Evolutionary conservation across 2,113 vertebrate genomes (phyloP).

Genomic region (Lichenostomus cassidix): DNA sequence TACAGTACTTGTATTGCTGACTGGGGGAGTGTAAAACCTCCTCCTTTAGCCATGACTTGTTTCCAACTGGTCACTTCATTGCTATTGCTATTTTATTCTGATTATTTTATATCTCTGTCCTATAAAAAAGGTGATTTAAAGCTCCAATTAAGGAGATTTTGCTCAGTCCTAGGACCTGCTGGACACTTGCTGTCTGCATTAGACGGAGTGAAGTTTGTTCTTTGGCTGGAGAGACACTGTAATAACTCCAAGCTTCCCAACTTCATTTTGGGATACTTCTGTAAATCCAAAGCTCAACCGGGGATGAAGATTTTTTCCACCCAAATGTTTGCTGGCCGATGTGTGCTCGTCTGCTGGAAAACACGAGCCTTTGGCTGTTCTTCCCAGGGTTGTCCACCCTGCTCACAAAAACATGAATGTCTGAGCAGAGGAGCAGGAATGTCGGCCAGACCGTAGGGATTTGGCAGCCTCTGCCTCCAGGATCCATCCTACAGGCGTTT

Average conservation of each 20-base stretch:
- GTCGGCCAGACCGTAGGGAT: neutral
- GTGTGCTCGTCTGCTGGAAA: neutral
- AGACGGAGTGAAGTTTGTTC: neutral
- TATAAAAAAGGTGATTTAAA: neutral
- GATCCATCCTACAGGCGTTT: rapidly evolving
- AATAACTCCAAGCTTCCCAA: neutral
- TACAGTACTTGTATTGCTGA: neutral
- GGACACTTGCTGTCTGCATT: neutral
- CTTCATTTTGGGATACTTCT: neutral
- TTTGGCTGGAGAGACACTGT: neutral
- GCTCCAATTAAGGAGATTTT: neutral
- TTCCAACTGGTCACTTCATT: neutral
- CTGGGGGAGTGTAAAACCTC: neutral
- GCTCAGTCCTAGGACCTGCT: neutral
- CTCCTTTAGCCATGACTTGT: neutral
- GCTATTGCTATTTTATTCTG: neutral
- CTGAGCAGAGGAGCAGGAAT: neutral
- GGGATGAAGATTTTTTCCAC: neutral
- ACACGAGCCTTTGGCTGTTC: neutral
- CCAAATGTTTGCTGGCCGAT: neutral
- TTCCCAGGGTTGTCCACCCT: neutral
- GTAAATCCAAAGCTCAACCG: neutral
- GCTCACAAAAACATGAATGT: neutral
- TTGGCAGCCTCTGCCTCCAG: neutral
- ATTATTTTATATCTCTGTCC: neutral